Conservation (phyloP, 23 tunicate genomes). For the Clavelina lepadiformis region DNA sequence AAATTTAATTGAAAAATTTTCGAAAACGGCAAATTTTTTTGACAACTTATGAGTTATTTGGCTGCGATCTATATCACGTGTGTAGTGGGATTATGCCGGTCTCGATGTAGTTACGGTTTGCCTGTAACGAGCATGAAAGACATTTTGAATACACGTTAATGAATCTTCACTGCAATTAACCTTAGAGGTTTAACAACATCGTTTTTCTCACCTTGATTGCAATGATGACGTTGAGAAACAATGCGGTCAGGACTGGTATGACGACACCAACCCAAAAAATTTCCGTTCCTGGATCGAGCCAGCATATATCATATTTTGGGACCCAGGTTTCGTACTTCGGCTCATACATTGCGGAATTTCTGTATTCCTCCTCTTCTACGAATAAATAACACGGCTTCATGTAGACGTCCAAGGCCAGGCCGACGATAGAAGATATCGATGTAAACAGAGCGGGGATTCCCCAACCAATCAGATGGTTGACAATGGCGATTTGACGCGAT, state of each 20-base stretch:
- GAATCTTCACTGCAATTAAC: background rate
- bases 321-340: background rate
- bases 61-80: too few species aligned
- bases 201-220: conserved; percentile 4
- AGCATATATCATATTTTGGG: conserved; percentile 16
- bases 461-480: conserved; percentile 4
- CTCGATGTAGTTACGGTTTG: too few species aligned
- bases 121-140: too few species aligned
- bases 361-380: too few species aligned
- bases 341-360: background rate
- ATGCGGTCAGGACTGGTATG: background rate
- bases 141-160: too few species aligned
- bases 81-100: too few species aligned
- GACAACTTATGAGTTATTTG: too few species aligned
- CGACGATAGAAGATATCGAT: background rate
- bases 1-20: too few species aligned
- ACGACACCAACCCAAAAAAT: background rate
- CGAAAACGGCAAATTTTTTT: too few species aligned
- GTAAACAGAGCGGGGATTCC: conserved; percentile 4
- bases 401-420: conserved; percentile 2
- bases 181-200: background rate
- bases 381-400: conserved; percentile 7
- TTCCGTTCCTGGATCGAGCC: background rate
- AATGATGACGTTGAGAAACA: conserved; percentile 3
- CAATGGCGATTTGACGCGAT: too few species aligned